phyloP scores from a whole-genome alignment of 2,113 vertebrate genomes.

The Malurus alboscapulatus region DNA sequence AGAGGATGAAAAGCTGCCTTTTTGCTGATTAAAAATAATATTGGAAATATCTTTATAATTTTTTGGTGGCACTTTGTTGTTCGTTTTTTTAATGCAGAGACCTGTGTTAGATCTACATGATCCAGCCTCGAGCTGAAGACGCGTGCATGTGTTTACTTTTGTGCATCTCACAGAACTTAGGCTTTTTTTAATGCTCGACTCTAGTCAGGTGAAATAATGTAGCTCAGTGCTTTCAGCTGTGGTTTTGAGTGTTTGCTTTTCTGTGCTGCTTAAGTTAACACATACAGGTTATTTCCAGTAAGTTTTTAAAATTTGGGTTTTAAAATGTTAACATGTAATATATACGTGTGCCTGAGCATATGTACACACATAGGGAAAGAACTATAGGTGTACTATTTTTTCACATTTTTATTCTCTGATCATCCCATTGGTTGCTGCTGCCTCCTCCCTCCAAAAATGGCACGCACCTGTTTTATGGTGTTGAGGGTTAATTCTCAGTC shows the following conservation, averaged over 20 bases:
- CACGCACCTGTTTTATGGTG: not conserved
- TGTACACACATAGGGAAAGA: fast-evolving
- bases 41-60: not conserved
- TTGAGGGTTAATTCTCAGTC: not conserved
- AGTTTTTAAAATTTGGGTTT: fast-evolving
- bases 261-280: not conserved
- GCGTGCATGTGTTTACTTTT: fast-evolving
- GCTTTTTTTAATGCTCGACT: not conserved
- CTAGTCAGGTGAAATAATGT: not conserved
- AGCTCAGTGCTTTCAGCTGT: fast-evolving
- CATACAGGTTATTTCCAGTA: fast-evolving
- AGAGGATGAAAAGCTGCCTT: fast-evolving
- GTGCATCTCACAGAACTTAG: not conserved
- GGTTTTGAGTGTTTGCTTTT: not conserved
- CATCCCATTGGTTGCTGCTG: not conserved
- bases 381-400: fast-evolving
- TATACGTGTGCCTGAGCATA: fast-evolving
- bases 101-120: fast-evolving
- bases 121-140: fast-evolving
- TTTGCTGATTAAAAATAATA: not conserved
- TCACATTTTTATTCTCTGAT: not conserved
- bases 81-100: not conserved
- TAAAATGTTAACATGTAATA: fast-evolving
- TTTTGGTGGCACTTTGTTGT: not conserved
- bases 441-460: not conserved